phyloP scores from a whole-genome alignment of 2,888 invertebrate genomes.

The Sabellastarte sp. region DNA sequence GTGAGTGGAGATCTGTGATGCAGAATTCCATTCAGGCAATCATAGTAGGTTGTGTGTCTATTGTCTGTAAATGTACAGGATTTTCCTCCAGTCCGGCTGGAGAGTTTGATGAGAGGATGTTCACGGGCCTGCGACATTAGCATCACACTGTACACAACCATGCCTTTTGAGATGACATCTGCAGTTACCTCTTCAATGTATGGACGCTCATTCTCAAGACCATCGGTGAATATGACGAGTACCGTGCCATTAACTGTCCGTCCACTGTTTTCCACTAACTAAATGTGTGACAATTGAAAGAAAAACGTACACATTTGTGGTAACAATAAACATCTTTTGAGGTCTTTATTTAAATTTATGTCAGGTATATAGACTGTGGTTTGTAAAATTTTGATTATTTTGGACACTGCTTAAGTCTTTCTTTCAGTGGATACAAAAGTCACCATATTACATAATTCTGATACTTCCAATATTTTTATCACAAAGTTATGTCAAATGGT shows the following conservation, averaged over 20 bases:
- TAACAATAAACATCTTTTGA: no score
- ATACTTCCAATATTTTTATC: no score
- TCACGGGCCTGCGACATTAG: neutral
- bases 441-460: no score
- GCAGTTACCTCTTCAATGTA: neutral
- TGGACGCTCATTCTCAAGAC: neutral
- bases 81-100: neutral
- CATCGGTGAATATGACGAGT: neutral
- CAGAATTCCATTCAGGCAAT: neutral
- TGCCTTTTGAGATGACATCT: neutral
- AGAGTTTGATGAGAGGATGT: neutral
- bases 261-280: neutral
- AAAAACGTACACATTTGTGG: no score
- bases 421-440: no score
- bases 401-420: no score
- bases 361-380: no score
- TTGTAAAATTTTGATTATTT: no score
- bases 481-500: no score
- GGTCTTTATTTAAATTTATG: no score
- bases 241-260: neutral
- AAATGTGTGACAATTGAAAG: no score
- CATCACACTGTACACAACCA: neutral
- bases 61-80: neutral
- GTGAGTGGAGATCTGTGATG: neutral
- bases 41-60: neutral